Evolutionary conservation across 1,140 invertebrate species (phyloP), one percentile per base, ranked within the genome.

Genomic region (Liolophura sinensis): DNA sequence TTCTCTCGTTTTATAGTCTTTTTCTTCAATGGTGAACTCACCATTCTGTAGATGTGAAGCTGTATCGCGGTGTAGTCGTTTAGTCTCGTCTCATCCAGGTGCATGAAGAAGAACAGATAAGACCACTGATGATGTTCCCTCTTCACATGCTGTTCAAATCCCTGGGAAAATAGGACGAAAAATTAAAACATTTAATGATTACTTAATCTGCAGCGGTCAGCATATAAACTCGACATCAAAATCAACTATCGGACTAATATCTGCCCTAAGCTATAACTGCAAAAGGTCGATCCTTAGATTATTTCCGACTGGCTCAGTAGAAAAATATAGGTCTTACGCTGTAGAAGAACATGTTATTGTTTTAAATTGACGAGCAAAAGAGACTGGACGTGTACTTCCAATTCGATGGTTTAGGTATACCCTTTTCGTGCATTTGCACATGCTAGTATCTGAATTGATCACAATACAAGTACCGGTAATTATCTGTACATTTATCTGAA

Each of bases 81-180:
- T 22, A 69, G 65, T 40, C 73, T 69, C 15, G 78, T 83, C 56
- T 83, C 77, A 16, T 79, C 71, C 57, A 83, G 71, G 55, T 83
- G 78, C 20, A 83, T 76, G 65, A 83, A 83, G 74, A 82, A 82
- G 65, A 83, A 83, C 14, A 83, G 67, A 62, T 83, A 83, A 1
- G 81, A 78, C 80, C 81, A 83, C 64, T 78, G 75, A 66, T 82
- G 77, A 65, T 83, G 82, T 64, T 83, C 81, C 46, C 71, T 25
- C 50, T 75, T 78, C 3, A 83, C 80, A 62, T 83, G 82, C 31
- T 78, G 73, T 54, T 77, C 73, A 72, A 83, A 83, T 22, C 82
- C 79, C 78, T 80, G 66, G n/a, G 66, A 65, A 27, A 22, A 51
- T 52, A 62, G 16, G 7, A 52, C 1, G 18, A 12, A 20, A 55